phyloP scores from a whole-genome alignment of 2,888 invertebrate genomes.

The Apotomis betuletana region DNA sequence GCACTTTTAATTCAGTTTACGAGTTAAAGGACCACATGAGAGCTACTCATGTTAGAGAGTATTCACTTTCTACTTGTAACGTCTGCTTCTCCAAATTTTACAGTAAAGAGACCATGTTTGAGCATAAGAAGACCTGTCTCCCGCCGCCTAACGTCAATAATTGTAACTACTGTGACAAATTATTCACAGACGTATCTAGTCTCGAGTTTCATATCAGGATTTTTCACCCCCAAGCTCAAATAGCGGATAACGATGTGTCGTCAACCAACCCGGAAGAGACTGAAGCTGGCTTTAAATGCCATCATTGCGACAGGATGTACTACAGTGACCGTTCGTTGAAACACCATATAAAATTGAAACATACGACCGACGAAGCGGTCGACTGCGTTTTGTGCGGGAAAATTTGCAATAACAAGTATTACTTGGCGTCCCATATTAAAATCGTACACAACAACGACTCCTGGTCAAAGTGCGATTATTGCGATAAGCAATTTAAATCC shows the following conservation, averaged over 20 bases:
- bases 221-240: slow-evolving; percentile 70
- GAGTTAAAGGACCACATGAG: slow-evolving; percentile 69
- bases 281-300: slow-evolving; percentile 57
- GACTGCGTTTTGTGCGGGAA: slow-evolving; percentile 66
- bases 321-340: slow-evolving; percentile 70
- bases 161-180: slow-evolving; percentile 68
- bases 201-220: slow-evolving; percentile 68
- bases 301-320: slow-evolving; percentile 63
- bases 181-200: slow-evolving; percentile 70
- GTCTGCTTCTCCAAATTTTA: slow-evolving; percentile 71
- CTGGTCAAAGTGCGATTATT: slow-evolving; percentile 70
- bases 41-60: slow-evolving; percentile 61
- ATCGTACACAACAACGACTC: slow-evolving; percentile 64
- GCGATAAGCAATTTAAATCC: slow-evolving; percentile 70
- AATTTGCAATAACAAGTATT: slow-evolving; percentile 70
- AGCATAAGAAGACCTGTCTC: slow-evolving; percentile 64
- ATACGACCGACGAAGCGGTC: slow-evolving; percentile 62
- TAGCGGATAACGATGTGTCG: slow-evolving; percentile 62
- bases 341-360: slow-evolving; percentile 71
- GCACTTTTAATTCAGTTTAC: slow-evolving; percentile 56
- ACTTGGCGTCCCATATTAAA: slow-evolving; percentile 69
- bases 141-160: slow-evolving; percentile 63
- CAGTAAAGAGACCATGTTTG: slow-evolving; percentile 59
- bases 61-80: slow-evolving; percentile 64
- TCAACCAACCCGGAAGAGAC: slow-evolving; percentile 58